Evolutionary conservation across 2,888 invertebrate genomes (phyloP), one percentile per base, ranked within the genome.

Genomic region (Octonoba sinensis): DNA sequence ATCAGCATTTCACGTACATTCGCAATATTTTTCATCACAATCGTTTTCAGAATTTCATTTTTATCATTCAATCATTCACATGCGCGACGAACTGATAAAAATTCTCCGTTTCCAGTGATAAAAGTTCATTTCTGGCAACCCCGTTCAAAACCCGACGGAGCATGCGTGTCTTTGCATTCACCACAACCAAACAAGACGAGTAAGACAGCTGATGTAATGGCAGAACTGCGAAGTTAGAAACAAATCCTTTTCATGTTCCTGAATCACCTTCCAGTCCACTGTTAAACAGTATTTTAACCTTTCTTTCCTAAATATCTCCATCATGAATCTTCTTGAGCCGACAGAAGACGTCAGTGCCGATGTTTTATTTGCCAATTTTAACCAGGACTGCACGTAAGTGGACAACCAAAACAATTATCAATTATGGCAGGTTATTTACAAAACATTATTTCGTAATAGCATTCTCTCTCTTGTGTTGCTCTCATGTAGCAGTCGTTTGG

Each of bases 371-470:
- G 96, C 97, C 87, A 96, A 96, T 91, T 98, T 98, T 89, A 98
- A 98, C 90, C 97, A 98, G 90, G 97, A 98, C 90, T 94, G 93
- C 92, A 95, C 97, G 97, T 97, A 94, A 95, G 96, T 93, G 20
- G 46, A 67, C 54, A 66, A 75, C 44, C 60, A 57, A 71, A 79
- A 82, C 69, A 65, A 74, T 49, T 56, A 64, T 82, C n/a, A 44
- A 64, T 54, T 54, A n/a, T 54, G n/a, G 54, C n/a, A n/a, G n/a
- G n/a, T 18, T 67, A 22, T 60, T 60, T 51, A 67, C 62, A 64
- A 27, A 77, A 27, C 62, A 69, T 73, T 15, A n/a, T 57, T 57
- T 57, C 22, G 20, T 20, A 57, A 20, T 20, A 18, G 2, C 13
- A 15, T 12, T 20, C 12, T 57, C 20, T 20, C 12, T 24, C 22